These are phyloP conservation scores for Brachyopa scutellaris DNA, from an alignment of 2,888 invertebrate species.

Conservation along the genomic window DNA sequence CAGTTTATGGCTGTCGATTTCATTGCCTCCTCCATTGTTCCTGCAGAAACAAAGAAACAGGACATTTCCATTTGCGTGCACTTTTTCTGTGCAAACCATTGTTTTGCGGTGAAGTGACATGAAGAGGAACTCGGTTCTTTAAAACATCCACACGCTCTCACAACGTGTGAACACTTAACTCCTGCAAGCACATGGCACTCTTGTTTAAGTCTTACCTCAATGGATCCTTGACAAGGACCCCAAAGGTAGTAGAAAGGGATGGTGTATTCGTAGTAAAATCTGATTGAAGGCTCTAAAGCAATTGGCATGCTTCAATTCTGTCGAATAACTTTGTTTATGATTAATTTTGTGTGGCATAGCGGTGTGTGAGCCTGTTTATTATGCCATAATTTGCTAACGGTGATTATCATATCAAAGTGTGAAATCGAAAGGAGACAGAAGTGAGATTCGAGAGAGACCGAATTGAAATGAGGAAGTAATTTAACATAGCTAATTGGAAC, in stretches of 20 bases:
- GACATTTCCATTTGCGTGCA: background rate
- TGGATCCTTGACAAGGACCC: background rate
- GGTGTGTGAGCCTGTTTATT: background rate
- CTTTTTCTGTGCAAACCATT: constrained; percentile 6
- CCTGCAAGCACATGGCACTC: background rate
- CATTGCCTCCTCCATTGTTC: constrained; percentile 13
- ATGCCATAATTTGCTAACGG: background rate
- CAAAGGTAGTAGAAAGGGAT: too few species aligned
- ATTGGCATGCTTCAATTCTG: background rate
- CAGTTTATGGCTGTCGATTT: too few species aligned
- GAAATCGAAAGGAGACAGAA: background rate
- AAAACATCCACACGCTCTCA: too few species aligned
- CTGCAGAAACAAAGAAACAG: constrained; percentile 12
- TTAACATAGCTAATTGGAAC: constrained; percentile 22
- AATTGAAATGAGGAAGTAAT: background rate
- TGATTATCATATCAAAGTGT: constrained; percentile 46
- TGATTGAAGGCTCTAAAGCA: background rate
- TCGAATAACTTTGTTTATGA: background rate
- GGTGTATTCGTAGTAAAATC: too few species aligned
- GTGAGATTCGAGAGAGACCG: background rate
- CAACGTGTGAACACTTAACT: constrained; percentile 10
- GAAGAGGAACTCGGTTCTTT: background rate
- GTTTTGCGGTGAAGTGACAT: background rate
- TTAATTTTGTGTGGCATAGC: background rate
- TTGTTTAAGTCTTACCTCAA: background rate